Percentiles rank a stretch among this genome's conserved stretches.
phyloP scores from a whole-genome alignment of 2,888 invertebrate species.

The Myopa testacea region DNA sequence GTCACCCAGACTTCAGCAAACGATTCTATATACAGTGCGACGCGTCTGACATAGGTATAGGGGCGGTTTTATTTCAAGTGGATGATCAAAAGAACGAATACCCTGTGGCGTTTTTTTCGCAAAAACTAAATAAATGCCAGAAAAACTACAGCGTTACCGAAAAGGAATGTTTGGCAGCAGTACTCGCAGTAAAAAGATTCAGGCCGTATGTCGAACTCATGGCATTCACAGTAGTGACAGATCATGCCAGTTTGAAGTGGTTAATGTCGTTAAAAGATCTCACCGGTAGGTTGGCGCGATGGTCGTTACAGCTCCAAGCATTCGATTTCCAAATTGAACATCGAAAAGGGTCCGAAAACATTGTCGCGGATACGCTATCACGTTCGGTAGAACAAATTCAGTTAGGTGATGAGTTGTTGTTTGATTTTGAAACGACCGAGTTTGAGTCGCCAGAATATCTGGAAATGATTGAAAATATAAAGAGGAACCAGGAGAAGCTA shows the following conservation, averaged over 20 bases:
- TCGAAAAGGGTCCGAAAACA: conserved; percentile 6
- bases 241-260: conserved; percentile 25
- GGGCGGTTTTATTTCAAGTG: conserved; percentile 38
- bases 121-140: conserved; percentile 43
- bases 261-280: conserved; percentile 6
- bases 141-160: conserved; percentile 44
- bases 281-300: conserved; percentile 4
- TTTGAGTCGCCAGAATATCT: background rate
- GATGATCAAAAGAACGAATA: conserved; percentile 35
- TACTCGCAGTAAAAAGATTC: conserved; percentile 41
- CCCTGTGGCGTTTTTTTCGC: conserved; percentile 41
- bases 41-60: conserved; percentile 41
- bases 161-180: conserved; percentile 43
- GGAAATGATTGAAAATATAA: background rate
- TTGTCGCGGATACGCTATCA: background rate
- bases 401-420: too few relatives aligned
- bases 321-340: conserved; percentile 16
- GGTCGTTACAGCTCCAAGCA: background rate
- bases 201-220: conserved; percentile 45
- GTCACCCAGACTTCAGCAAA: conserved; percentile 40
- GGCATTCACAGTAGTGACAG: conserved; percentile 10
- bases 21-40: conserved; percentile 44
- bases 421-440: background rate
- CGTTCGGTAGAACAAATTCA: background rate
- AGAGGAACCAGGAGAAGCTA: background rate